phyloP scores from a whole-genome alignment of 2,797 vertebrate species.

The Centropyge bicolor region DNA sequence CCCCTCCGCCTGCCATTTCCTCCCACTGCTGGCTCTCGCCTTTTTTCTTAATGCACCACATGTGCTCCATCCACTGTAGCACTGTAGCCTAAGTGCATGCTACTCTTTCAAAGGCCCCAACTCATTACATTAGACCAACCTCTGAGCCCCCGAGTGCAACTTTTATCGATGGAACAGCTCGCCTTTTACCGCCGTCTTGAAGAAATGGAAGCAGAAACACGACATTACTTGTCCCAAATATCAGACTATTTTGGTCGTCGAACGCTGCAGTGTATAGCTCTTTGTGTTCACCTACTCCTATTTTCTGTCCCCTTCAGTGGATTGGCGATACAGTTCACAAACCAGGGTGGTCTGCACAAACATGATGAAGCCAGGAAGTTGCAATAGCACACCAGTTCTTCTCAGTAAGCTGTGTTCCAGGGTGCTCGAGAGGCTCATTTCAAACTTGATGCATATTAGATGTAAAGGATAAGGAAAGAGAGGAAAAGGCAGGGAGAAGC shows the following conservation, averaged over 20 bases:
- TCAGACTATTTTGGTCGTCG: conserved; percentile 36
- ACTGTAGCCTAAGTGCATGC: conserved; percentile 51
- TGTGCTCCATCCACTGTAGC: conserved; percentile 22
- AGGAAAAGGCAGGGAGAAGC: neutral
- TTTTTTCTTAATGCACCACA: conserved; percentile 52
- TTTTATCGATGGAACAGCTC: conserved; percentile 30
- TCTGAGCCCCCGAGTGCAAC: conserved; percentile 37
- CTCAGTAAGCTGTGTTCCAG: neutral
- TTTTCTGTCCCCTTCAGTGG: neutral
- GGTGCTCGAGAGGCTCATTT: neutral
- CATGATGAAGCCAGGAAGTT: neutral
- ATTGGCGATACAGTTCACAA: neutral
- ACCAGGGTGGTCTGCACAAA: neutral
- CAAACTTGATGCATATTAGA: conserved; percentile 16
- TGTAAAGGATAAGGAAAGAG: neutral
- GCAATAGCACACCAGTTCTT: neutral
- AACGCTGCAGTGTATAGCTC: neutral
- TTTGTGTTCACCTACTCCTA: conserved; percentile 9
- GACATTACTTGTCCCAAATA: conserved; percentile 32
- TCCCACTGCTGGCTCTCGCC: conserved; percentile 22
- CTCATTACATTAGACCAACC: conserved; percentile 54
- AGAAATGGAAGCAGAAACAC: conserved; percentile 38
- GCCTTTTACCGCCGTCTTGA: conserved; percentile 22
- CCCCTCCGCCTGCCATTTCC: conserved; percentile 28
- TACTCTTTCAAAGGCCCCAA: conserved; percentile 32